Percentiles rank a stretch among this genome's conserved stretches.
phyloP scores from a whole-genome alignment of 2,113 vertebrate genomes.

The Pollachius pollachius region DNA sequence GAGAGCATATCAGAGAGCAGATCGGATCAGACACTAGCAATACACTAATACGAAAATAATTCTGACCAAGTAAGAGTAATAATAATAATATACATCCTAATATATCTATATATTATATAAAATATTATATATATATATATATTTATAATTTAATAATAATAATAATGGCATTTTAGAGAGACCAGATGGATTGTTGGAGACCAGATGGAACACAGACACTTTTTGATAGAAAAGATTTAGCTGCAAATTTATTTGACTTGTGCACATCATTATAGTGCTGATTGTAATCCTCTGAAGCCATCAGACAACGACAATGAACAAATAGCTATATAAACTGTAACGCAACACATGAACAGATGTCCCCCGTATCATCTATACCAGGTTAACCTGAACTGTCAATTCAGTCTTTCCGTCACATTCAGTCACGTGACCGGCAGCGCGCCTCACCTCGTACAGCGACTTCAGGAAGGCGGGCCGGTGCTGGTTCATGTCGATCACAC shows the following conservation, averaged over 20 bases:
- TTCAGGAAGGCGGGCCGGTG: constrained; percentile 87
- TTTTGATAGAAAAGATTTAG: background rate
- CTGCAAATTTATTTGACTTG: background rate
- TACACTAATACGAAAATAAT: background rate
- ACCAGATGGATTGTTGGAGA: background rate
- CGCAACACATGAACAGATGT: too few relatives aligned
- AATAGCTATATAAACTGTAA: too few relatives aligned
- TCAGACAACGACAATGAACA: too few relatives aligned
- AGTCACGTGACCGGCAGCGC: too few relatives aligned
- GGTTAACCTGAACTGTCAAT: too few relatives aligned
- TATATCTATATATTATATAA: background rate
- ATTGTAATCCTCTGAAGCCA: too few relatives aligned
- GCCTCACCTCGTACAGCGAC: constrained; percentile 72
- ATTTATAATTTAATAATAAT: background rate
- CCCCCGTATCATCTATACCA: too few relatives aligned
- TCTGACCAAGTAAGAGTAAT: background rate
- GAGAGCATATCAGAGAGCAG: too few relatives aligned
- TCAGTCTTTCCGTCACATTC: background rate
- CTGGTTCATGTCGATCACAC: constrained; percentile 87
- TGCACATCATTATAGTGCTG: too few relatives aligned
- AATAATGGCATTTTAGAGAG: background rate
- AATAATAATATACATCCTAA: background rate
- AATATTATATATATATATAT: background rate
- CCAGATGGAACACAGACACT: background rate
- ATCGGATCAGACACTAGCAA: background rate